Evolutionary conservation across 1,140 invertebrate genomes (phyloP), one percentile per base, ranked within the genome.

Genomic region (Planococcus citri): DNA sequence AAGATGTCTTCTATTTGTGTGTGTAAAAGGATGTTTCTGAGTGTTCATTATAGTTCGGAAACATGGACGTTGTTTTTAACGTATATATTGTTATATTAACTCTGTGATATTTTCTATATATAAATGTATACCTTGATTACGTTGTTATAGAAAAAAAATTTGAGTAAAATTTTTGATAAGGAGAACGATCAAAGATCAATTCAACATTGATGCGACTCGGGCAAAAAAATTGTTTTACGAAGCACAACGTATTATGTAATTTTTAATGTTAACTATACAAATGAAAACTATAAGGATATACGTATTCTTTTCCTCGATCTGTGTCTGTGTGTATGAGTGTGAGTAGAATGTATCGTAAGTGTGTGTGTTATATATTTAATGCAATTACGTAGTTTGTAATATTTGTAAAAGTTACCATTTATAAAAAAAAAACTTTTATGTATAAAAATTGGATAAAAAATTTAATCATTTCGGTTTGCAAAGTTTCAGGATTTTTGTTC

Each of bases 321-420:
- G 17, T n/a, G 21, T 20, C 3, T 58, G 21, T 20, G 17, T 58
- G 21, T 58, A 6, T 20, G 21, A 3, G 21, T 58, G 17, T n/a
- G 17, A 17, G 21, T 20, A 58, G 3, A n/a, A 51, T 14, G 41
- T 51, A n/a, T 51, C n/a, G 33, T 8, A 6, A 20, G n/a, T 51
- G 41, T 51, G n/a, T 51, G 41, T 51, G 41, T 51, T 51, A 20
- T 17, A 51, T 51, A 17, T 9, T 24, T 17, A 17, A 64, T 14
- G 60, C 60, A 64, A 27, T 64, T 64, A 64, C 60, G 60, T 64
- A 64, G 60, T 64, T 64, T 64, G 2, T 64, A 64, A 64, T 64
- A 27, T 64, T 64, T 24, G 21, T 64, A 64, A 64, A 64, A 64
- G 60, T 64, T 64, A 64, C 60, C 60, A 64, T 64, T 64, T 64